Percentiles rank a stretch among this genome's conserved stretches.
Conservation (phyloP, 2,113 vertebrate species). For the Megaceryle maxima region DNA sequence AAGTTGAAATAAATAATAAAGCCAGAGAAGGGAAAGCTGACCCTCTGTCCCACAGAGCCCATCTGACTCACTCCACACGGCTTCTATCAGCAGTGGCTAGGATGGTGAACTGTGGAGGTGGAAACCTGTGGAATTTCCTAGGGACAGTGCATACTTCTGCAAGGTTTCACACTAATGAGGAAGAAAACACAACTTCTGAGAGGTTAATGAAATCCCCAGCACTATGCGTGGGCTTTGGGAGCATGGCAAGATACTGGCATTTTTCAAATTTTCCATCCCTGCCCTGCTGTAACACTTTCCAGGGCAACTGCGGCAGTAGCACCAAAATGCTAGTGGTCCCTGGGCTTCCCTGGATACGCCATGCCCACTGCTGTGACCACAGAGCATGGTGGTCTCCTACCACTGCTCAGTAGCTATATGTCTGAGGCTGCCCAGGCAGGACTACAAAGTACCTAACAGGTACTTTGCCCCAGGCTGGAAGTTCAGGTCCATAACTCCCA, state of each 20-base stretch:
- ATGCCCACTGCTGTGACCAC: neutral
- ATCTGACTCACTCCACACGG: neutral
- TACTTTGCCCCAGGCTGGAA: neutral
- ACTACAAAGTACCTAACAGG: neutral
- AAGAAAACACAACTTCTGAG: neutral
- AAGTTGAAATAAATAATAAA: neutral
- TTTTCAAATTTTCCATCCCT: neutral
- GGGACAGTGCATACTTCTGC: neutral
- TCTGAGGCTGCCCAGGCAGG: neutral
- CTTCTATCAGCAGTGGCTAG: neutral
- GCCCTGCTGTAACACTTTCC: neutral
- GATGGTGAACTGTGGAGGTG: rapidly evolving
- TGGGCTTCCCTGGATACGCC: neutral
- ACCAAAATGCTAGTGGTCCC: neutral
- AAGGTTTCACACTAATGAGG: neutral
- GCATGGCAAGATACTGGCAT: neutral
- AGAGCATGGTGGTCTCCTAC: rapidly evolving
- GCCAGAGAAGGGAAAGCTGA: neutral
- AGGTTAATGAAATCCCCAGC: neutral
- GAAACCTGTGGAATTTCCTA: neutral
- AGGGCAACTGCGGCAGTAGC: neutral
- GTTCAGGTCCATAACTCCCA: neutral
- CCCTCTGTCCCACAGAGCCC: neutral
- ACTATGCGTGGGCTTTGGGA: neutral
- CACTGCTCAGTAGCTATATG: neutral